Evolutionary conservation across 2,113 vertebrate genomes (phyloP), one percentile per base, ranked within the genome.

Genomic region (Phoxinus phoxinus): DNA sequence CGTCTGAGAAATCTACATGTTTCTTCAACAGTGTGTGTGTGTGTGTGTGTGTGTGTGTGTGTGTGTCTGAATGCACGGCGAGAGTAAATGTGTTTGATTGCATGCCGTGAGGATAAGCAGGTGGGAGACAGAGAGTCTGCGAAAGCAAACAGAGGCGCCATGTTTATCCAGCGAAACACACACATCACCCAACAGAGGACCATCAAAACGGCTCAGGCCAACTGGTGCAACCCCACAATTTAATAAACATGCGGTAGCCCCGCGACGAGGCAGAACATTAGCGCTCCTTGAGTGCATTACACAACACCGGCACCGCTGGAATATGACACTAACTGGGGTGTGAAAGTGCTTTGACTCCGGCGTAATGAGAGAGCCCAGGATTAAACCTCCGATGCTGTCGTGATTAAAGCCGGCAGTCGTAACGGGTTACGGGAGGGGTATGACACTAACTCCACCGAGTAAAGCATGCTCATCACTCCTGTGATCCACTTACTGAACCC

Each of bases 391-490:
- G 79, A 81, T 61, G 41, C 19, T 1, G 41, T 27, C 79, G 32
- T 83, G 48, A 83, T 72, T 83, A 56, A 72, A 83, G 81, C 65
- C 32, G 78, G 53, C 82, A 41, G 58, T 37, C 35, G 35, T 37
- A 37, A 37, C 35, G 41, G 41, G 41, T 41, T 41, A 10, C 41
- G 41, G 1, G 37, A 41, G 37, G 84, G 41, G 41, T 81, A 17
- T 48, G 85, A 85, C 85, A 75, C 81, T 86, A 86, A 89, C 81
- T 81, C 81, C 78, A 85, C 77, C 48, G 83, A 89, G 84, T 88
- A 82, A 9, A 84, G 71, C 82, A 44, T 17, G 63, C 27, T 65
- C 81, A 86, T 89, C 85, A 80, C 78, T 86, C 86, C 81, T 63
- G 86, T 25, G 44, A 84, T 89, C 75, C 75, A 87, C 86, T 89